phyloP scores from a whole-genome alignment of 2,888 invertebrate species.

The Drosophila tanythrix region DNA sequence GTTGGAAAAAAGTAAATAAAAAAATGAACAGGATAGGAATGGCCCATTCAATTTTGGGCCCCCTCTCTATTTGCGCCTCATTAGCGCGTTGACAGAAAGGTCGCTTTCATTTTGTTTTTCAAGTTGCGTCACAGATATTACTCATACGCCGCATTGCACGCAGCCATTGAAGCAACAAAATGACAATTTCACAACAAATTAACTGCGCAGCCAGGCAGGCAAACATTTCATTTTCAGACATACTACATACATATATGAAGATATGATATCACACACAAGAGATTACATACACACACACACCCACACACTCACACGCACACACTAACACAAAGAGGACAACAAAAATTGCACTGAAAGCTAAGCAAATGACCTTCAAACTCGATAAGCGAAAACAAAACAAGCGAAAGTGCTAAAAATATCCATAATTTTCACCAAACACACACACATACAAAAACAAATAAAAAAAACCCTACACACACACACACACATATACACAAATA shows the following conservation, averaged over 20 bases:
- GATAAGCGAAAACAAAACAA: slow-evolving; percentile 81
- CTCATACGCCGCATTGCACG: slow-evolving; percentile 76
- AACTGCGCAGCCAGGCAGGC: slow-evolving; percentile 71
- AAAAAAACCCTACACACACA: slow-evolving; percentile 22
- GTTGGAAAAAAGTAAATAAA: neutral
- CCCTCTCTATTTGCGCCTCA: slow-evolving; percentile 56
- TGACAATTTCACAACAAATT: slow-evolving; percentile 80
- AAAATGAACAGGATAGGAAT: neutral
- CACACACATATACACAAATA: slow-evolving; percentile 27
- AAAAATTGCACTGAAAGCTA: slow-evolving; percentile 64
- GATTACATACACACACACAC: slow-evolving; percentile 9
- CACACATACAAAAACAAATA: slow-evolving; percentile 5
- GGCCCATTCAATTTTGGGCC: slow-evolving; percentile 13
- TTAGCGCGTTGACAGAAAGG: slow-evolving; percentile 60
- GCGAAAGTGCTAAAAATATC: slow-evolving; percentile 80
- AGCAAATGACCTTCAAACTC: slow-evolving; percentile 80
- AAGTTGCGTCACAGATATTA: slow-evolving; percentile 58
- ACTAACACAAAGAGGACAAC: slow-evolving; percentile 4
- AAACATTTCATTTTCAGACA: slow-evolving; percentile 50
- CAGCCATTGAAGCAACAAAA: slow-evolving; percentile 75
- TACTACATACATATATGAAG: slow-evolving; percentile 41
- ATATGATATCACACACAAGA: slow-evolving; percentile 65
- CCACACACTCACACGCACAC: neutral
- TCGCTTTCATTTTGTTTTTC: slow-evolving; percentile 37
- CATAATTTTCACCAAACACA: slow-evolving; percentile 71